These are phyloP conservation scores for Mactra quadrangularis DNA, from an alignment of 1,140 invertebrate species.

Conservation along the genomic window DNA sequence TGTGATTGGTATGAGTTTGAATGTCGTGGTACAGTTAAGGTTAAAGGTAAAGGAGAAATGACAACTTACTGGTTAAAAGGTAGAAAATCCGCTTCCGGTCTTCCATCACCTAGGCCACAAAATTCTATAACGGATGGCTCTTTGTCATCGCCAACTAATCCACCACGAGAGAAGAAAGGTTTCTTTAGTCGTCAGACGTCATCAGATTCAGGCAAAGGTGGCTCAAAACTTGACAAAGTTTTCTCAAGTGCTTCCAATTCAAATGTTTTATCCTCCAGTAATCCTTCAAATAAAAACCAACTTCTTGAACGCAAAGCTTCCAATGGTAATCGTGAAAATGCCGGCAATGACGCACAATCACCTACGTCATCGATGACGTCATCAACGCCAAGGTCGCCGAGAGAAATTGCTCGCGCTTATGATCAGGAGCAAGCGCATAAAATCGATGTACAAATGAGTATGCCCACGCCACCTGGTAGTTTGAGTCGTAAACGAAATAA, in stretches of 20 bases:
- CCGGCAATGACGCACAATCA: background rate
- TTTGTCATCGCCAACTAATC: background rate
- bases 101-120: conserved; percentile 13
- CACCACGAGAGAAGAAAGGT: background rate
- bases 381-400: conserved; percentile 43
- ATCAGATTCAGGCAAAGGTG: conserved; percentile 18
- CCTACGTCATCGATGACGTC: conserved; percentile 30
- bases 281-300: background rate
- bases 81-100: conserved; percentile 32
- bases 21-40: conserved; percentile 93
- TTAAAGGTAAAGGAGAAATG: conserved; percentile 97
- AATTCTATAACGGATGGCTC: background rate
- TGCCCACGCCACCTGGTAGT: conserved; percentile 78
- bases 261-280: background rate
- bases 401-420: conserved; percentile 24
- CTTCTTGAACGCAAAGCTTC: background rate
- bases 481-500: conserved; percentile 75
- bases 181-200: conserved; percentile 13
- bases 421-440: conserved; percentile 54
- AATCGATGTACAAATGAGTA: conserved; percentile 58
- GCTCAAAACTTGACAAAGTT: background rate
- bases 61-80: conserved; percentile 92
- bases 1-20: conserved; percentile 91
- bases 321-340: background rate
- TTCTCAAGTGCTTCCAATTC: conserved; percentile 5